Evolutionary conservation across 2,888 invertebrate species (phyloP), one percentile per base, ranked within the genome.

Genomic region (Noctua comes): DNA sequence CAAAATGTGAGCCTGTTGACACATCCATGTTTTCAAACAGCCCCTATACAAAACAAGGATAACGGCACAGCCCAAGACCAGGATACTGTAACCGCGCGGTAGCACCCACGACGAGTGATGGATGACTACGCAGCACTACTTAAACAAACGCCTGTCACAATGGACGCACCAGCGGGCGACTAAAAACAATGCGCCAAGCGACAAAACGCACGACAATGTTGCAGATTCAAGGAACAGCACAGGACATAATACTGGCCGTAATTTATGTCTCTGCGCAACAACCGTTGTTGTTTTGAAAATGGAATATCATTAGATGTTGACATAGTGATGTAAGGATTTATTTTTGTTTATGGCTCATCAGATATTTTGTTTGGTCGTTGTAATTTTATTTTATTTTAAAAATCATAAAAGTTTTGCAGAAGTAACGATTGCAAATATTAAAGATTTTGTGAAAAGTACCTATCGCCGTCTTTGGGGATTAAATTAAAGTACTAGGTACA

Each of bases 41-140:
- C 79, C 71, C 70, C 48, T 80, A 86, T 78, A 78, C 57, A 76
- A 72, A 75, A 69, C 36, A 43, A 24, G 11, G 27, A 72, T 84
- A 89, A 88, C 84, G 80, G 87, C 77, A 71, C 48, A 72, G 54
- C n/a, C 85, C 79, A 78, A 79, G 87, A 77, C 82, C 75, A 76
- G 76, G 48, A 86, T 46, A 62, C 78, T 89, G 81, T 76, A 92
- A 95, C 96, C 96, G 93, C 94, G 94, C 96, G 94, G 96, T 95
- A 96, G 96, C 95, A 89, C 91, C 92, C 92, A 90, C 92, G 86
- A 89, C 87, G 88, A 74, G 92, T 93, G 95, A 94, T 94, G 92
- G 93, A 95, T 94, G 82, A 78, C 82, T 81, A 69, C 83, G 80
- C 85, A 88, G 85, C 85, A 92, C 93, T 92, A 91, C 93, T 91